Evolutionary conservation across 2,888 invertebrate species (phyloP).

Genomic region (Gnatocerus cornutus): DNA sequence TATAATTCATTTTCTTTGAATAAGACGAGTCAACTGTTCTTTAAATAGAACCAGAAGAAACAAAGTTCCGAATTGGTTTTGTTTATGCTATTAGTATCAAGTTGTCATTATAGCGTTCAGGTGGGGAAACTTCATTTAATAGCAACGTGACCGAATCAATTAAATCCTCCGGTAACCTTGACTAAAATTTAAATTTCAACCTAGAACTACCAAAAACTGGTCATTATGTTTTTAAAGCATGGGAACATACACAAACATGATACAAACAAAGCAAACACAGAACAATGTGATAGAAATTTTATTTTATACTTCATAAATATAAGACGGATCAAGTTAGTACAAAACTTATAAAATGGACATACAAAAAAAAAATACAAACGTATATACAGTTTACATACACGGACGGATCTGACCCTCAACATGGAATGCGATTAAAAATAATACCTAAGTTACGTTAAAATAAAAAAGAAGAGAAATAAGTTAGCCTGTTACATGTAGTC

Average conservation of each 20-base stretch:
- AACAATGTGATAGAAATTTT: conserved; percentile 34
- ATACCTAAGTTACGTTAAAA: conserved; percentile 8
- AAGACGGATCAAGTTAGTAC: conserved; percentile 26
- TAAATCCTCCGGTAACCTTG: conserved; percentile 27
- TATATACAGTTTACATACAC: conserved; percentile 34
- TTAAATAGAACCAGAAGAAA: conserved; percentile 9
- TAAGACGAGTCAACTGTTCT: conserved; percentile 2
- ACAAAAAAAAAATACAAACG: conserved; percentile 27
- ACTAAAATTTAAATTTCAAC: conserved; percentile 18
- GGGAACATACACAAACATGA: conserved; percentile 11
- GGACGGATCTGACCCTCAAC: conserved; percentile 29
- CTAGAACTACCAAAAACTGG: conserved; percentile 10
- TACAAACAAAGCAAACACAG: conserved; percentile 36
- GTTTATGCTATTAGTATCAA: conserved; percentile 12
- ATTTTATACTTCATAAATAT: conserved; percentile 32
- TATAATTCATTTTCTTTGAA: conserved; percentile 26
- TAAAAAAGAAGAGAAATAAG: conserved; percentile 23
- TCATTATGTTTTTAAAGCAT: conserved; percentile 15
- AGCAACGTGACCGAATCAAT: conserved; percentile 6
- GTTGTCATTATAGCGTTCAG: conserved; percentile 9
- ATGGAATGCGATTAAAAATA: conserved; percentile 2
- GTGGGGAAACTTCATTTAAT: background rate
- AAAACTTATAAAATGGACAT: conserved; percentile 18
- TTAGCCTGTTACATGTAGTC: conserved; percentile 27
- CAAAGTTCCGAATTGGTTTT: background rate